Evolutionary conservation across 2,797 vertebrate species (phyloP), one percentile per base, ranked within the genome.

Genomic region (Menidia menidia): DNA sequence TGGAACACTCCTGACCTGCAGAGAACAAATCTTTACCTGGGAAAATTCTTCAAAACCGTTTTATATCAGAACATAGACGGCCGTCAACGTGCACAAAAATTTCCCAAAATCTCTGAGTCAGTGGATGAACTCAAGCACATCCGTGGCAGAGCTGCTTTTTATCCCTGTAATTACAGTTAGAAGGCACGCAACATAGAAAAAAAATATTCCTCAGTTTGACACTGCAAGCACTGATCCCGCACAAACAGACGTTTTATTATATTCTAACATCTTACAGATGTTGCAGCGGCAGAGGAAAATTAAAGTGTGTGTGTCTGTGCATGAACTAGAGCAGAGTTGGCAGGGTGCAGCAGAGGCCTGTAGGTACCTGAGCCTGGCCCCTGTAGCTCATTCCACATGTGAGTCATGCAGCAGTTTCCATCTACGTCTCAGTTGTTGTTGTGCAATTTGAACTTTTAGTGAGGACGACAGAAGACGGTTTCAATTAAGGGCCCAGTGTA

Each of bases 1-100:
- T 97, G 13, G 95, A 96, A 82, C 96, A 97, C n/a, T 96, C 94
- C 0, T 93, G 88, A 18, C 98, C 98, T 99, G 80, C 65, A 82
- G 10, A 71, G 58, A 68, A 41, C 6, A 80, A 14, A 75, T 42
- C 32, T 11, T 57, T 4, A 16, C 6, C 35, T 32, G 0, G 4
- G 41, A 45, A 32, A 35, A 11, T 2, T 14, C n/a, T 70, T n/a
- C 50, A 32, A 25, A 9, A 30, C 3, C 12, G 44, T 18, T 8
- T 53, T n/a, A 32, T 3, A 30, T 30, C 25, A 51, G 15, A 7
- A 39, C 35, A 39, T 6, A 39, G 5, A 39, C 2, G 6, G 9
- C 31, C 1, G 7, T 39, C 0, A 1, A 7, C 53, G 45, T 81
- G 60, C 45, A 41, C 19, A n/a, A 11, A 59, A 78, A 18, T 58